phyloP scores from a whole-genome alignment of 2,888 invertebrate species.

The Deilephila elpenor region DNA sequence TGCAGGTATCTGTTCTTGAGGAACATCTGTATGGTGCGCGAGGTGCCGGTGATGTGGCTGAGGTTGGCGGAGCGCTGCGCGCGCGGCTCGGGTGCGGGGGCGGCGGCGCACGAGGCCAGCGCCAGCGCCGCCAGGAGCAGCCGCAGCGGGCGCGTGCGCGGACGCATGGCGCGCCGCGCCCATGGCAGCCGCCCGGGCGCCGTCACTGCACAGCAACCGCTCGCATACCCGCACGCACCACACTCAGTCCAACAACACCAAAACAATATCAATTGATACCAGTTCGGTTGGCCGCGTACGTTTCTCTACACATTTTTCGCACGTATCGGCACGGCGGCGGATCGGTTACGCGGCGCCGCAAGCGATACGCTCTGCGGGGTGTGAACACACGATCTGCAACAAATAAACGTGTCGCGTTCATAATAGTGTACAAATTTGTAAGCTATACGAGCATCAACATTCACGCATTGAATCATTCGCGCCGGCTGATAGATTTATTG shows the following conservation, averaged over 20 bases:
- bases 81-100: slow-evolving; percentile 83
- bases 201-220: slow-evolving; percentile 77
- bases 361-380: slow-evolving; percentile 62
- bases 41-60: slow-evolving; percentile 91
- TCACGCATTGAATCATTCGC: slow-evolving; percentile 10
- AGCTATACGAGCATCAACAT: slow-evolving; percentile 42
- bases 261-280: slow-evolving; percentile 29
- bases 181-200: slow-evolving; percentile 81
- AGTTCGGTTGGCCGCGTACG: slow-evolving; percentile 29
- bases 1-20: slow-evolving; percentile 93
- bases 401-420: slow-evolving; percentile 67
- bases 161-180: slow-evolving; percentile 83
- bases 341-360: slow-evolving; percentile 61
- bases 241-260: slow-evolving; percentile 19
- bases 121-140: slow-evolving; percentile 83
- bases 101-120: slow-evolving; percentile 80
- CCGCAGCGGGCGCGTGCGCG: slow-evolving; percentile 82
- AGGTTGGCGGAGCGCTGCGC: slow-evolving; percentile 92
- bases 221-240: slow-evolving; percentile 59
- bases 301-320: slow-evolving; percentile 26
- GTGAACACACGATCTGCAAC: slow-evolving; percentile 74
- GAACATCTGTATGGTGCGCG: slow-evolving; percentile 92
- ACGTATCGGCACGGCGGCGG: slow-evolving; percentile 40
- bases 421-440: slow-evolving; percentile 60
- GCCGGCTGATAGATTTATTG: slow-evolving; percentile 15